phyloP scores from a whole-genome alignment of 2,797 vertebrate genomes.

The Glyptemys insculpta region DNA sequence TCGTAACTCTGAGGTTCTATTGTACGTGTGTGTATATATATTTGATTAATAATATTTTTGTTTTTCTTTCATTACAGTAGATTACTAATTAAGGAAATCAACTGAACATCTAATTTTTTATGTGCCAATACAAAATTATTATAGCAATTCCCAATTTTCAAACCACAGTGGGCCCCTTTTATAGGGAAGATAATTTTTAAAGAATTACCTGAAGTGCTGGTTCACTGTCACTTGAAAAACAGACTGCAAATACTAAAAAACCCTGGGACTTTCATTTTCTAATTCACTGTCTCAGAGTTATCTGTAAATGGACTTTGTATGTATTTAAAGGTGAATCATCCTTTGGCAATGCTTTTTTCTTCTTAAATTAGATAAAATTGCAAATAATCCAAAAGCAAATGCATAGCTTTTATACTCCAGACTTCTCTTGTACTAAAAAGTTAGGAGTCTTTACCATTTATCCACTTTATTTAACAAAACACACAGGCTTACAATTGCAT shows the following conservation, averaged over 20 bases:
- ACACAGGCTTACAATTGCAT: neutral
- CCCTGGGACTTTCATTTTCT: neutral
- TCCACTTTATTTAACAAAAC: neutral
- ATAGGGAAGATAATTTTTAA: slow-evolving; percentile 27
- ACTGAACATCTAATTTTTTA: slow-evolving; percentile 43
- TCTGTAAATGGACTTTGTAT: neutral
- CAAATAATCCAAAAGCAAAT: slow-evolving; percentile 27
- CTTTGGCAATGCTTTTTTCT: neutral
- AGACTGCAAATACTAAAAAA: slow-evolving; percentile 2
- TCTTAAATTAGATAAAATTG: neutral
- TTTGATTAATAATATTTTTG: slow-evolving; percentile 43
- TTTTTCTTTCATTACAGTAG: slow-evolving; percentile 58
- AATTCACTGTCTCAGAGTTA: neutral
- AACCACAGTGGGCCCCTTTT: slow-evolving; percentile 51
- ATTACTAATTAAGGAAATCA: slow-evolving; percentile 70
- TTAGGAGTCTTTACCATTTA: neutral
- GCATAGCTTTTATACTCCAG: neutral
- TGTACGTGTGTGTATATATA: neutral
- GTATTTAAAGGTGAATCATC: neutral
- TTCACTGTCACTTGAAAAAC: slow-evolving; percentile 9
- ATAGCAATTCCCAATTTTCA: slow-evolving; percentile 50
- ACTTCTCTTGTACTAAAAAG: neutral
- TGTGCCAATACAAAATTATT: slow-evolving; percentile 58
- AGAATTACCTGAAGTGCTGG: slow-evolving; percentile 35
- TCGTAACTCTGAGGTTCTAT: no score